Evolutionary conservation across 2,113 vertebrate species (phyloP).

Genomic region (Turnix velox): DNA sequence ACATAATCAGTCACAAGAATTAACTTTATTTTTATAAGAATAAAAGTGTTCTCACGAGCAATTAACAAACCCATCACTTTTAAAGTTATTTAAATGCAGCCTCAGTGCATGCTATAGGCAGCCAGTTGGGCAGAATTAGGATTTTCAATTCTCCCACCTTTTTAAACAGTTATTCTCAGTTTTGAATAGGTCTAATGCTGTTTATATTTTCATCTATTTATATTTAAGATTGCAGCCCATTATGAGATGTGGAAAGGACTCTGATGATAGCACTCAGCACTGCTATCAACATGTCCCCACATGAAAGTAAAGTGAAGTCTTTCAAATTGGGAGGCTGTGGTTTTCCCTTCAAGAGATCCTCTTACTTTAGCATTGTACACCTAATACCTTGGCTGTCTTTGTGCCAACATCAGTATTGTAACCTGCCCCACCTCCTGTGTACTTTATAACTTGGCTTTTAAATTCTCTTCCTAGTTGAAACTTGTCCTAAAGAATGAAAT

Average conservation of each 20-base stretch:
- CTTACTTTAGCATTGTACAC: slow-evolving; percentile 14
- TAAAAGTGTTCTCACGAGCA: background rate
- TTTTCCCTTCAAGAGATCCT: background rate
- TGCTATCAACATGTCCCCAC: background rate
- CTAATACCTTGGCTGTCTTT: background rate
- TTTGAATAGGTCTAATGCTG: background rate
- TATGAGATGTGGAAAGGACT: background rate
- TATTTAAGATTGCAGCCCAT: background rate
- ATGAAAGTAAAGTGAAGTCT: background rate
- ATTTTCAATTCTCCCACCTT: background rate
- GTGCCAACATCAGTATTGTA: slow-evolving; percentile 7
- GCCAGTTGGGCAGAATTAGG: background rate
- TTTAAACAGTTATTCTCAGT: background rate
- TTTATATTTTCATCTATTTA: background rate
- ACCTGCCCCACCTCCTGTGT: background rate
- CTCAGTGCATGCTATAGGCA: background rate
- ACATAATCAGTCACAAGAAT: background rate
- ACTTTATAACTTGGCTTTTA: background rate
- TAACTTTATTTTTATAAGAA: background rate
- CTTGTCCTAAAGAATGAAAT: slow-evolving; percentile 5
- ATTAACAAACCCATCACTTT: background rate
- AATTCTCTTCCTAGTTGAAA: slow-evolving; percentile 10
- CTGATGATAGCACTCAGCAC: background rate
- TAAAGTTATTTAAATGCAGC: background rate
- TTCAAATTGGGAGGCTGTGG: background rate